These are phyloP conservation scores for Mactra quadrangularis DNA, from an alignment of 1,140 invertebrate species.

Conservation along the genomic window DNA sequence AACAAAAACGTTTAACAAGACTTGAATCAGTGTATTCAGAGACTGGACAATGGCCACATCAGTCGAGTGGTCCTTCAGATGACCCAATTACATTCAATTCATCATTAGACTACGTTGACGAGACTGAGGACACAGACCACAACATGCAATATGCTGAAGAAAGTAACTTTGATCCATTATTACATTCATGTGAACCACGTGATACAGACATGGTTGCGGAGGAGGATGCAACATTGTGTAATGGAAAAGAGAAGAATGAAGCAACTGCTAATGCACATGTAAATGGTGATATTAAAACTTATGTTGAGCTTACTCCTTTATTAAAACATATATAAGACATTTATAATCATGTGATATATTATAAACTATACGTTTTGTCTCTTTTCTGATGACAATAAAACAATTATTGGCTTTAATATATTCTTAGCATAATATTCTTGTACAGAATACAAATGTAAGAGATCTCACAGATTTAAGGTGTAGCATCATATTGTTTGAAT, in stretches of 20 bases:
- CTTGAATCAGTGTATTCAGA: constrained; percentile 52
- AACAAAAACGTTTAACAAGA: constrained; percentile 58
- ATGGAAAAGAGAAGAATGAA: background rate
- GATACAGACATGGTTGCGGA: background rate
- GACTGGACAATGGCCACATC: background rate
- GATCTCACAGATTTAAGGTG: no score
- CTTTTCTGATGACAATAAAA: no score
- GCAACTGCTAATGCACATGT: background rate
- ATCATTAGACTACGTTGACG: background rate
- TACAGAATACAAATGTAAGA: no score
- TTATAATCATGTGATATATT: no score
- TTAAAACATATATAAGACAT: no score
- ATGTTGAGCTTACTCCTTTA: constrained; percentile 3
- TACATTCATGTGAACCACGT: background rate
- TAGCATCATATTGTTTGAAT: no score
- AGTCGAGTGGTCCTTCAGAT: background rate
- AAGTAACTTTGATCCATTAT: background rate
- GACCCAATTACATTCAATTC: background rate
- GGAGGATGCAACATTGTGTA: background rate
- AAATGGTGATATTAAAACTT: constrained; percentile 10
- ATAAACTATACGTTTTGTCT: no score
- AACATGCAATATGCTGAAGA: background rate
- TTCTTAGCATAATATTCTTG: no score
- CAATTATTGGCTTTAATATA: no score
- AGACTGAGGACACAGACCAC: background rate